Evolutionary conservation across 2,888 invertebrate species (phyloP), one percentile per base, ranked within the genome.

Genomic region (Temnothorax rugatulus): DNA sequence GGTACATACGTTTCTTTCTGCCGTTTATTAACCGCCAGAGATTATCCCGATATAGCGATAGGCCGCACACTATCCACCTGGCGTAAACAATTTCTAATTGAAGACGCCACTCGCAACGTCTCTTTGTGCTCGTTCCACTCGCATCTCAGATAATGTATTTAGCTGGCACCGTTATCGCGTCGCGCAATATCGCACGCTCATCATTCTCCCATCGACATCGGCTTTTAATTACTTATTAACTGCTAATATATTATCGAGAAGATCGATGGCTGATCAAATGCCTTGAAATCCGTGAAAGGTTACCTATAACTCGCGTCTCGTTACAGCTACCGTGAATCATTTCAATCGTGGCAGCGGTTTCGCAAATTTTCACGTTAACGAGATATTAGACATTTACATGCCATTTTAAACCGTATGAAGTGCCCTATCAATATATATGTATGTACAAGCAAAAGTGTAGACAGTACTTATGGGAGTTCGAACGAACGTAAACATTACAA

Each of bases 21-120:
- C 41, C 68, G 86, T 84, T 89, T 88, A 86, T 88, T 89, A 89
- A 76, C 87, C 7, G 54, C 47, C 57, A 21, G 57, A 71, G 79
- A 71, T 63, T 76, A 66, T 66, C 64, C 66, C 52, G 63, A 57
- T 75, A 38, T 34, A 41, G 25, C 41, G 34, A 71, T 59, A 68
- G 34, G 18, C 73, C 8, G 25, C 71, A 3, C 69, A 77, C 74
- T 52, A 76, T 76, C 63, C 75, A 76, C 71, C 71, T 79, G 79
- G 57, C 71, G 73, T 81, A 73, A 81, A 81, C 79, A 81, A 81
- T 81, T 73, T 81, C 79, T 81, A 59, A 81, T 73, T 81, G 73
- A 81, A 47, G 73, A 81, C 73, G 50, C 34, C 59, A 18, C 54
- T 29, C 44, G 77, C 69, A 47, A 57, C 79, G 79, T 50, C 34